These are phyloP conservation scores for Synergus japonicus DNA, from an alignment of 2,888 invertebrate species.

Conservation along the genomic window DNA sequence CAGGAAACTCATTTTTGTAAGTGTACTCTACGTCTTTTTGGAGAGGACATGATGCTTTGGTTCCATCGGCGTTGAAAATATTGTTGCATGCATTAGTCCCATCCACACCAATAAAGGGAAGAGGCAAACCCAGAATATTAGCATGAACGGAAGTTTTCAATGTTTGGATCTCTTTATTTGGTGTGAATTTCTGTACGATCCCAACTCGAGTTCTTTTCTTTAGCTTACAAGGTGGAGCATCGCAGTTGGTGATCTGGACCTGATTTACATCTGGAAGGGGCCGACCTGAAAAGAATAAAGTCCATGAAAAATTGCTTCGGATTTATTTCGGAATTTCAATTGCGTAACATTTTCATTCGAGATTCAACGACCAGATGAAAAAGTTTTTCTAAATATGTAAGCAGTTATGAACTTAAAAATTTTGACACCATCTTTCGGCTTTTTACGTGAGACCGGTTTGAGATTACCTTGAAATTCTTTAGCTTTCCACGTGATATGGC, in stretches of 20 bases:
- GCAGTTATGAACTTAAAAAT: no score
- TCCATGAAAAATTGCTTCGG: neutral
- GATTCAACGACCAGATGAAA: no score
- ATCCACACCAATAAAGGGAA: conserved; percentile 89
- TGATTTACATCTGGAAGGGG: conserved; percentile 60
- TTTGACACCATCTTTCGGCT: no score
- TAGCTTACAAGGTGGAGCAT: conserved; percentile 82
- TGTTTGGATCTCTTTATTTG: conserved; percentile 79
- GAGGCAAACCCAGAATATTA: conserved; percentile 80
- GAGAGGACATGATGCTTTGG: conserved; percentile 83
- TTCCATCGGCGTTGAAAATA: conserved; percentile 81
- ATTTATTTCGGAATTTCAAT: neutral
- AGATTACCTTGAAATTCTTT: no score
- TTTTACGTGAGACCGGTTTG: no score
- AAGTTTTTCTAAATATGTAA: no score
- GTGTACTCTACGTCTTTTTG: conserved; percentile 83
- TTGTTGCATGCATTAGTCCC: conserved; percentile 84
- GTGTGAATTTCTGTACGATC: conserved; percentile 81
- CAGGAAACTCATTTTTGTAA: conserved; percentile 83
- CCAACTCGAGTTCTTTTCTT: conserved; percentile 81
- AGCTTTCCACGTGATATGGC: no score
- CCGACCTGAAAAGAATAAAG: neutral
- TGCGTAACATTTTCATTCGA: no score
- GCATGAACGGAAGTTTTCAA: conserved; percentile 83
- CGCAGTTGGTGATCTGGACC: conserved; percentile 82